Evolutionary conservation across 2,113 vertebrate species (phyloP).

Genomic region (Ammodramus savannarum): DNA sequence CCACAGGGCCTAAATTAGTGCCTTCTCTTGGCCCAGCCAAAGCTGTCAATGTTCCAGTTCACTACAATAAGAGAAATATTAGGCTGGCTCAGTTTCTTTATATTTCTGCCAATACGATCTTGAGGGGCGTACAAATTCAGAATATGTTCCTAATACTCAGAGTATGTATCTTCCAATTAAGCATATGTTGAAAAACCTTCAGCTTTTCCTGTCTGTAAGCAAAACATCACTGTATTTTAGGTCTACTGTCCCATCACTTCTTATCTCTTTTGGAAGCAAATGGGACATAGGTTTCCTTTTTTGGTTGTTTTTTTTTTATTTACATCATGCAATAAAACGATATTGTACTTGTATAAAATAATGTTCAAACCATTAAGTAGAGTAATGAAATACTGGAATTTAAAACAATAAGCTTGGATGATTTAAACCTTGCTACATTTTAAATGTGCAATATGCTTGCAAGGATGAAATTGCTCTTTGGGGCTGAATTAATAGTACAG

Average conservation of each 20-base stretch:
- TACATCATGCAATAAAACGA: background rate
- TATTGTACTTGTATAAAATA: constrained; percentile 30
- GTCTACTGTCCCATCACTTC: background rate
- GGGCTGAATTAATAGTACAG: constrained; percentile 42
- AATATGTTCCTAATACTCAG: background rate
- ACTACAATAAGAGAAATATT: background rate
- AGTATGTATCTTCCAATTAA: background rate
- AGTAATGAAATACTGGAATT: constrained; percentile 44
- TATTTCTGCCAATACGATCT: background rate
- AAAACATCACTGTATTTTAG: background rate
- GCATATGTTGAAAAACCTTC: background rate
- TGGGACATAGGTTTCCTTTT: background rate
- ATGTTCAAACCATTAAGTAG: constrained; percentile 48
- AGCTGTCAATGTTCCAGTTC: background rate
- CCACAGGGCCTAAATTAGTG: background rate
- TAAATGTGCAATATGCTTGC: constrained; percentile 54
- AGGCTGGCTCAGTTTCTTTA: background rate
- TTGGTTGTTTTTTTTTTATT: background rate
- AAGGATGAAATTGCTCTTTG: constrained; percentile 54
- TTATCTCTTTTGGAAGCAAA: constrained; percentile 4
- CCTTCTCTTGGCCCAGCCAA: background rate
- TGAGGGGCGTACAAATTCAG: background rate
- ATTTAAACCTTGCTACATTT: constrained; percentile 52
- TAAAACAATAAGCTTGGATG: constrained; percentile 40
- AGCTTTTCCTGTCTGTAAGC: background rate